Evolutionary conservation across 2,797 vertebrate genomes (phyloP).

Genomic region (Anguilla marmorata): DNA sequence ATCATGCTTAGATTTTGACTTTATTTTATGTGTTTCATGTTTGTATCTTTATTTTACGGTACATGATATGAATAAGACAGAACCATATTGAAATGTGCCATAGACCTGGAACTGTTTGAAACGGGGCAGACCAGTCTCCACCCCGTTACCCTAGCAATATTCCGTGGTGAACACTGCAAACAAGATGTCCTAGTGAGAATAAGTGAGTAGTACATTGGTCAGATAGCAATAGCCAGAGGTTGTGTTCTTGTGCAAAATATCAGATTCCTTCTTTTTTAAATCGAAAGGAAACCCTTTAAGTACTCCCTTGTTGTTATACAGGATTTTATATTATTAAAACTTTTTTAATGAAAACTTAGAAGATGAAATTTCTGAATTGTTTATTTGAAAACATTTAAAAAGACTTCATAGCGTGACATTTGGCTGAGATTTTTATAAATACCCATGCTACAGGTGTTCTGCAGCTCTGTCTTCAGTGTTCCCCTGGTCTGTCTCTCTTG

Average conservation of each 20-base stretch:
- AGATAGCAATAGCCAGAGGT: slow-evolving; percentile 75
- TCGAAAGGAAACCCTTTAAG: slow-evolving; percentile 84
- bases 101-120: slow-evolving; percentile 89
- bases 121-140: slow-evolving; percentile 61
- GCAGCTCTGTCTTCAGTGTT: slow-evolving; percentile 43
- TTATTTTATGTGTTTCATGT: slow-evolving; percentile 41
- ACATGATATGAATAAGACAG: slow-evolving; percentile 39
- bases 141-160: slow-evolving; percentile 82
- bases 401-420: slow-evolving; percentile 55
- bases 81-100: slow-evolving; percentile 88
- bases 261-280: slow-evolving; percentile 73
- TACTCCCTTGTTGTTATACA: slow-evolving; percentile 84
- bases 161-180: slow-evolving; percentile 69
- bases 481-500: slow-evolving; percentile 46
- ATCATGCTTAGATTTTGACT: slow-evolving; percentile 65
- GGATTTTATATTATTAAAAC: slow-evolving; percentile 69
- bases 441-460: neutral
- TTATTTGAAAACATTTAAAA: slow-evolving; percentile 39
- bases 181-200: slow-evolving; percentile 61
- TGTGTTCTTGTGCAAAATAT: slow-evolving; percentile 65
- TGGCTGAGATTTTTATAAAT: slow-evolving; percentile 16
- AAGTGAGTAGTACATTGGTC: slow-evolving; percentile 69
- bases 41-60: slow-evolving; percentile 53
- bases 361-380: slow-evolving; percentile 58
- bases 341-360: slow-evolving; percentile 65